A percentile compares a stretch with the other conserved stretches of the same genome.
Evolutionary conservation across 2,113 vertebrate species (phyloP).

Genomic region (Thymallus thymallus): DNA sequence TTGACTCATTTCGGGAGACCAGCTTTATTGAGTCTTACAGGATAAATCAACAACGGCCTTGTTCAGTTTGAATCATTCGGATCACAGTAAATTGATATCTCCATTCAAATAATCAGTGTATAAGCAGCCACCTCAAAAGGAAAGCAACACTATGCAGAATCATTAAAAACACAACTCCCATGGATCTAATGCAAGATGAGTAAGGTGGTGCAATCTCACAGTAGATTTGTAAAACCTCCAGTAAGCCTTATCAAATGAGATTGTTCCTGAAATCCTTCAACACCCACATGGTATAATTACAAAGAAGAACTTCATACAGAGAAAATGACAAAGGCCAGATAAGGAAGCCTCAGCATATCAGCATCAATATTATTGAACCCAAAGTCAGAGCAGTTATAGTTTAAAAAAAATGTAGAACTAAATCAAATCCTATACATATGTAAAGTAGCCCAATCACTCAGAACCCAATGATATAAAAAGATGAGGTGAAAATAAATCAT

Average conservation of each 20-base stretch:
- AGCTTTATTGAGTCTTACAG: too few species aligned
- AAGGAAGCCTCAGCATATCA: neutral
- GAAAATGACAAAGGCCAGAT: too few species aligned
- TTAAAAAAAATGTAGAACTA: conserved; percentile 10
- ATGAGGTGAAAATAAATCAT: conserved; percentile 12
- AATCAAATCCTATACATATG: neutral
- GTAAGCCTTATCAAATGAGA: neutral
- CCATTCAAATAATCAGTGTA: neutral
- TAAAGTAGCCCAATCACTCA: conserved; percentile 3
- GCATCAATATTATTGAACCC: neutral
- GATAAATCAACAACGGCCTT: too few species aligned
- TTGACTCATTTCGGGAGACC: too few species aligned
- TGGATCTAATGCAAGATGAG: neutral
- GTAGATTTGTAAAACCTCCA: neutral
- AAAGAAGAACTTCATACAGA: too few species aligned
- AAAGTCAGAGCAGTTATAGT: neutral
- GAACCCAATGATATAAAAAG: conserved; percentile 12
- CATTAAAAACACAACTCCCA: neutral
- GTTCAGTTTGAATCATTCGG: too few species aligned
- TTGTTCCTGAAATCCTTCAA: neutral
- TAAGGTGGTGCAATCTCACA: neutral
- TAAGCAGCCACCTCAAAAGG: neutral
- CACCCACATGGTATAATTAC: neutral
- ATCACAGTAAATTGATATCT: neutral
- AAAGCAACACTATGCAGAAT: neutral